phyloP scores from a whole-genome alignment of 1,140 invertebrate species.

The Pogonus chalceus region DNA sequence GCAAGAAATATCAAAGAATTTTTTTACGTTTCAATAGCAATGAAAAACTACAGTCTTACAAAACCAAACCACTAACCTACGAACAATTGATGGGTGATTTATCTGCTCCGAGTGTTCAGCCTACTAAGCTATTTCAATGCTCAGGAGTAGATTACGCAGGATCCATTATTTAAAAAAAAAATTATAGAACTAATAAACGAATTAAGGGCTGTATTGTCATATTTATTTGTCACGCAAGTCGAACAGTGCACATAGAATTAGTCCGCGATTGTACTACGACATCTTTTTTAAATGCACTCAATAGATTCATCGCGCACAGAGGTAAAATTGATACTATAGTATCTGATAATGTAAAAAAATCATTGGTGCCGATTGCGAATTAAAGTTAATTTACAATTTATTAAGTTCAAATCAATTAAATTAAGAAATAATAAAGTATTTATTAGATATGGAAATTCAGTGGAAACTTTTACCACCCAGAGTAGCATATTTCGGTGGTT shows the following conservation, averaged over 20 bases:
- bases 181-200: not conserved
- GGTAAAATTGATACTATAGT: not conserved
- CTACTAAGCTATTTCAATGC: slow-evolving; percentile 21
- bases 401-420: not conserved
- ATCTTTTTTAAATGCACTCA: slow-evolving; percentile 14
- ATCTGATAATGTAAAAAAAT: slow-evolving; percentile 19
- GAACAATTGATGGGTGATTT: slow-evolving; percentile 26
- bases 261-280: slow-evolving; percentile 13
- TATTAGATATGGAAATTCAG: slow-evolving; percentile 18
- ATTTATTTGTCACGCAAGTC: slow-evolving; percentile 14
- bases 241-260: slow-evolving; percentile 15
- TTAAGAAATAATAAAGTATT: not conserved
- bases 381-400: slow-evolving; percentile 2
- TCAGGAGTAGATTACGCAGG: slow-evolving; percentile 28
- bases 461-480: slow-evolving; percentile 37
- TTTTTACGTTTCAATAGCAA: no score
- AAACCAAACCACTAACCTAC: slow-evolving; percentile 18
- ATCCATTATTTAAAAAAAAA: slow-evolving; percentile 17
- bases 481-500: slow-evolving; percentile 34
- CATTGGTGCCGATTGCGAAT: slow-evolving; percentile 18
- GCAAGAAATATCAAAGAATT: slow-evolving; percentile 30
- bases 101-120: slow-evolving; percentile 17
- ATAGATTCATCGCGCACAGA: slow-evolving; percentile 9
- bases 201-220: no score
- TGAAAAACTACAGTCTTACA: no score